Evolutionary conservation across 1,140 invertebrate species (phyloP).

Genomic region (Drosophila pachea): DNA sequence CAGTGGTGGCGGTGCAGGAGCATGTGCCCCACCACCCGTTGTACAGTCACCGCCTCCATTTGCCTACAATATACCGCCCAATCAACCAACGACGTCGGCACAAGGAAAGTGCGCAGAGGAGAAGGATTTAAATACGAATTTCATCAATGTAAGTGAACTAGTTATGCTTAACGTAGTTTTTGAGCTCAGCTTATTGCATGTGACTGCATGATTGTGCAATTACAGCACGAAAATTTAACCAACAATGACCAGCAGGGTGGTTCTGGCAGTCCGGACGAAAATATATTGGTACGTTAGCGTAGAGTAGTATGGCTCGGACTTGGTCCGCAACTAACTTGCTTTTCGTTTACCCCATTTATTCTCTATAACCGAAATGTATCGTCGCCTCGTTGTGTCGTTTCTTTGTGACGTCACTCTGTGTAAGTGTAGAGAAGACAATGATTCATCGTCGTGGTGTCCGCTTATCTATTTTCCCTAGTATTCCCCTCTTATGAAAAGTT

Average conservation of each 20-base stretch:
- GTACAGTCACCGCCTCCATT: constrained; percentile 81
- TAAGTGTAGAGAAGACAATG: constrained; percentile 58
- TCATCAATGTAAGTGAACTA: constrained; percentile 80
- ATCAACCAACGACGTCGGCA: constrained; percentile 51
- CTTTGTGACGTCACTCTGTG: constrained; percentile 48
- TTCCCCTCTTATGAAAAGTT: constrained; percentile 26
- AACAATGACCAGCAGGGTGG: constrained; percentile 45
- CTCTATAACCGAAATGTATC: constrained; percentile 25
- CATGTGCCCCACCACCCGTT: constrained; percentile 30
- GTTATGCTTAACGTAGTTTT: constrained; percentile 4
- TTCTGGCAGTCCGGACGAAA: constrained; percentile 81
- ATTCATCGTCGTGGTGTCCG: constrained; percentile 46
- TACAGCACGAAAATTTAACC: constrained; percentile 55
- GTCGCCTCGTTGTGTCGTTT: constrained; percentile 12
- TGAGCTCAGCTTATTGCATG: constrained; percentile 44
- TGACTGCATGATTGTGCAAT: constrained; percentile 53
- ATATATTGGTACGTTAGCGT: constrained; percentile 79
- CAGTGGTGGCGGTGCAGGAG: constrained; percentile 26
- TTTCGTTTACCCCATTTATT: constrained; percentile 45
- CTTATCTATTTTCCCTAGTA: constrained; percentile 23
- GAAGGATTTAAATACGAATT: constrained; percentile 83
- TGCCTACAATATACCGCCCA: constrained; percentile 86
- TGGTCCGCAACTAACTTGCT: constrained; percentile 58
- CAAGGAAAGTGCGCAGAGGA: constrained; percentile 78
- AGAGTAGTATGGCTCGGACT: constrained; percentile 24